Conservation (phyloP, 2,797 vertebrate species). For the Urocyon cinereoargenteus region DNA sequence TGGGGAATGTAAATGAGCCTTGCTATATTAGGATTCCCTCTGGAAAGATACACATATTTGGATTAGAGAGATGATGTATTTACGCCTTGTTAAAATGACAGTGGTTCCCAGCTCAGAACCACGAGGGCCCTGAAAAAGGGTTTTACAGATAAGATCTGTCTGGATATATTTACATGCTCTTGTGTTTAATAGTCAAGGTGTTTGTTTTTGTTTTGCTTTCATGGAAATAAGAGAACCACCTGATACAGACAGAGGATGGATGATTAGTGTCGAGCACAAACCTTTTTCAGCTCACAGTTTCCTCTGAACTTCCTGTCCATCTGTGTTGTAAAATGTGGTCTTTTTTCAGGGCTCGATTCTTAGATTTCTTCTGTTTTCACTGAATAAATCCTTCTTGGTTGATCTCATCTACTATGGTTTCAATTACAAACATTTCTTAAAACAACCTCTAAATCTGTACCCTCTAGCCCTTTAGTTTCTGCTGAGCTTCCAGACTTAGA, state of each 20-base stretch:
- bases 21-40: constrained; percentile 59
- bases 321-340: background rate
- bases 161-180: background rate
- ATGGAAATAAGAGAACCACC: background rate
- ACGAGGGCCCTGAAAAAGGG: background rate
- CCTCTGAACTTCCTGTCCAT: background rate
- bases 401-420: constrained; percentile 30
- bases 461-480: background rate
- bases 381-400: background rate
- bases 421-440: background rate
- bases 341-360: background rate
- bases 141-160: background rate
- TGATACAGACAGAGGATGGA: background rate
- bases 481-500: background rate
- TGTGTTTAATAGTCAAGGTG: background rate
- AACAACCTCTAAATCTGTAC: background rate
- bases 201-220: background rate
- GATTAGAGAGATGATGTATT: constrained; percentile 23
- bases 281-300: background rate
- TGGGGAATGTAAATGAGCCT: constrained; percentile 52
- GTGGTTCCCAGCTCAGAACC: background rate
- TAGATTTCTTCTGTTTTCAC: constrained; percentile 29
- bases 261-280: background rate
- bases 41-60: constrained; percentile 45
- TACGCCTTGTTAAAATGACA: constrained; percentile 37